Evolutionary conservation across 2,888 invertebrate species (phyloP).

Genomic region (Pycnomerus fuliginosus): DNA sequence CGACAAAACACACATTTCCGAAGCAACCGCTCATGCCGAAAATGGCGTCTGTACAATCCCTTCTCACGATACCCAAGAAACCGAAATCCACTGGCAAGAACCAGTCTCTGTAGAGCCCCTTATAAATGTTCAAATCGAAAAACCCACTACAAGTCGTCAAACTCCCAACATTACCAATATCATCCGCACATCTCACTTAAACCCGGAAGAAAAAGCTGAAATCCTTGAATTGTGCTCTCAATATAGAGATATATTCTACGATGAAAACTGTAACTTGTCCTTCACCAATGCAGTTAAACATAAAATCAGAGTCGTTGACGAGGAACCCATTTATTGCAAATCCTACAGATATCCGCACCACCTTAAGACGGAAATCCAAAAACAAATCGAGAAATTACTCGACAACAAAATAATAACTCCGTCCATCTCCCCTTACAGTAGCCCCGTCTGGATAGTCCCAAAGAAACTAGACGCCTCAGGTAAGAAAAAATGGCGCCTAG

Average conservation of each 20-base stretch:
- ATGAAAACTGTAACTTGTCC: no score
- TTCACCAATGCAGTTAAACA: no score
- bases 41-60: background rate
- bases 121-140: background rate
- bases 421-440: no score
- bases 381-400: constrained; percentile 1
- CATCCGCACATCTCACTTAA: constrained; percentile 13
- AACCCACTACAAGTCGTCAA: background rate
- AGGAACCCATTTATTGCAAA: constrained; percentile 2
- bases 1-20: background rate
- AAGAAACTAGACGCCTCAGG: no score
- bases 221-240: constrained; percentile 3
- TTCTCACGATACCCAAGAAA: background rate
- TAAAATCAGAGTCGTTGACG: no score
- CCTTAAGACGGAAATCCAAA: constrained; percentile 2
- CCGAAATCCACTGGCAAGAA: background rate
- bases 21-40: background rate
- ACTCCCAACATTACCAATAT: constrained; percentile 4
- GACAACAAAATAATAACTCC: background rate
- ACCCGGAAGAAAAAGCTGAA: constrained; percentile 10
- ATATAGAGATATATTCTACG: constrained; percentile 12
- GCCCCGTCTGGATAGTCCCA: no score
- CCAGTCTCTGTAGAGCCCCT: background rate
- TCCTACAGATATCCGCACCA: constrained; percentile 3
- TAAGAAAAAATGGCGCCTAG: no score